Evolutionary conservation across 2,113 vertebrate genomes (phyloP).

Genomic region (Callipepla squamata): DNA sequence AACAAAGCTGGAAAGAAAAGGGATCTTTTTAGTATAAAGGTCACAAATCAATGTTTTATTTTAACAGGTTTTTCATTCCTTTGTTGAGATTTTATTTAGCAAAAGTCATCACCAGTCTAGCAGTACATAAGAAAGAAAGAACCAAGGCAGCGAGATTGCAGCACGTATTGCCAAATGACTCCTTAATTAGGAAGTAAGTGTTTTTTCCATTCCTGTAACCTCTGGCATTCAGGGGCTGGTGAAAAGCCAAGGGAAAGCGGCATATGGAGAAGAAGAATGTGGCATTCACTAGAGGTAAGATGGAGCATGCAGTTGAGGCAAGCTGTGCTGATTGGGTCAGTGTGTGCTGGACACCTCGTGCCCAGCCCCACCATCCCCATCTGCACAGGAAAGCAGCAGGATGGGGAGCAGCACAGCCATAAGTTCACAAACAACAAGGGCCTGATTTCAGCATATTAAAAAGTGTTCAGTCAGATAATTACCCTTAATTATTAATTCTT

Average conservation of each 20-base stretch:
- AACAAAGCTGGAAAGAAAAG: neutral
- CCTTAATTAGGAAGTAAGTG: conserved; percentile 2
- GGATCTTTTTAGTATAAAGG: conserved; percentile 9
- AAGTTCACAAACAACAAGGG: neutral
- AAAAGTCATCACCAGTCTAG: neutral
- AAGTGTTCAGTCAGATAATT: conserved; percentile 52
- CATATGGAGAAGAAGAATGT: neutral
- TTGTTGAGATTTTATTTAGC: neutral
- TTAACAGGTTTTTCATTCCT: neutral
- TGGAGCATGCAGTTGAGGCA: conserved; percentile 24
- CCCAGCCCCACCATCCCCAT: neutral
- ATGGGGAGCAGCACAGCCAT: neutral
- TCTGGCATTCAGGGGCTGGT: conserved; percentile 12
- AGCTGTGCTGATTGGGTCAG: conserved; percentile 11
- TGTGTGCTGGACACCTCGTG: neutral
- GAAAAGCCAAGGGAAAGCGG: neutral
- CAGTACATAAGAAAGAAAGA: neutral
- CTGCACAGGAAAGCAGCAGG: neutral
- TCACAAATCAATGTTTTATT: conserved; percentile 15
- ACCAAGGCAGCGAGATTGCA: neutral
- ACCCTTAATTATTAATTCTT: conserved; percentile 56
- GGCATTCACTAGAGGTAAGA: neutral
- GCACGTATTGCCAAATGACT: neutral
- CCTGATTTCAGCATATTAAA: conserved; percentile 34
- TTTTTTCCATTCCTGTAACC: neutral